Percentiles rank a stretch among this genome's conserved stretches.
Evolutionary conservation across 2,113 vertebrate species (phyloP).

Genomic region (Neotragus pygmaeus): DNA sequence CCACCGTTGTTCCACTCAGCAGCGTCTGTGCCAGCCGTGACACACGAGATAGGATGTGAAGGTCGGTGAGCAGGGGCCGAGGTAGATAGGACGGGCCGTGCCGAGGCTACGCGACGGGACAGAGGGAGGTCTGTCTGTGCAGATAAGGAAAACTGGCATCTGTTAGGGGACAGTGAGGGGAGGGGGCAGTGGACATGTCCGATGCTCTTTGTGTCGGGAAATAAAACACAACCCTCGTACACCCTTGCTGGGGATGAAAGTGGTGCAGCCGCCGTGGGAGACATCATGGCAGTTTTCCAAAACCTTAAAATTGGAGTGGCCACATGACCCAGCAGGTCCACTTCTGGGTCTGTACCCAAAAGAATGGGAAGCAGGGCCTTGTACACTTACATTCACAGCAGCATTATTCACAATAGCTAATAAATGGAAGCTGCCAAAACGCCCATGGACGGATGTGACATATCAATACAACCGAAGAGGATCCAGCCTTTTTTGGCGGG

Average conservation of each 20-base stretch:
- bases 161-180: not conserved
- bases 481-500: not conserved
- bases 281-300: not conserved
- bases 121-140: not conserved
- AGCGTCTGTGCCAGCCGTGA: not conserved
- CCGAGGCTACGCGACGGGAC: accelerated
- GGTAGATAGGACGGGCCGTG: not conserved
- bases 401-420: no score
- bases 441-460: not conserved
- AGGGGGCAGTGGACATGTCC: accelerated
- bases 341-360: not conserved
- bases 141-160: not conserved
- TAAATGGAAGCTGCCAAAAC: not conserved
- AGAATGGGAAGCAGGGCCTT: not conserved
- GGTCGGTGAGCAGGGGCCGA: accelerated
- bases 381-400: not conserved
- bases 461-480: not conserved
- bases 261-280: not conserved
- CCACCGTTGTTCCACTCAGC: not conserved
- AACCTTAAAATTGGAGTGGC: not conserved
- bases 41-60: not conserved
- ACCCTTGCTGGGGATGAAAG: not conserved
- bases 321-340: not conserved
- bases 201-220: not conserved
- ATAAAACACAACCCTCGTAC: not conserved